A percentile compares a stretch with the other conserved stretches of the same genome.
Conservation (phyloP, 2,113 vertebrate genomes). For the Entomyzon cyanotis region DNA sequence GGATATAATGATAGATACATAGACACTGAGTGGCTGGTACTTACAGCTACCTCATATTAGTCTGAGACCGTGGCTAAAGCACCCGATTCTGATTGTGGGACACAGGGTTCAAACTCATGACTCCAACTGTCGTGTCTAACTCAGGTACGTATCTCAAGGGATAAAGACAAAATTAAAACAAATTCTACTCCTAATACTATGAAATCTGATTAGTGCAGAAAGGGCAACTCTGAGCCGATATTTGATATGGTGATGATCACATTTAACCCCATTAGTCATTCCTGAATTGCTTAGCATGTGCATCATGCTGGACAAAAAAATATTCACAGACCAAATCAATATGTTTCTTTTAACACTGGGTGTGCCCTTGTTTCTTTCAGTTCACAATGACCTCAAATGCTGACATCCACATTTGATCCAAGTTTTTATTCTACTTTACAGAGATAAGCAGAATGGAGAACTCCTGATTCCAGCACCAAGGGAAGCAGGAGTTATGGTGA, state of each 20-base stretch:
- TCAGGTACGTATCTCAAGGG: background rate
- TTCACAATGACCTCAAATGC: background rate
- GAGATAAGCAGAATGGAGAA: background rate
- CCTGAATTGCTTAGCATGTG: constrained; percentile 6
- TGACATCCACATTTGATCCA: background rate
- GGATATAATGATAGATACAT: background rate
- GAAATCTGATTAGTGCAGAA: constrained; percentile 37
- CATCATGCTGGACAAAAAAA: constrained; percentile 24
- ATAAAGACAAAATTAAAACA: constrained; percentile 18
- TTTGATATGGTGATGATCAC: constrained; percentile 23
- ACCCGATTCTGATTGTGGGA: background rate
- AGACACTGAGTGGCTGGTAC: background rate
- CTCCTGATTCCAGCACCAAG: background rate
- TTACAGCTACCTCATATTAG: background rate
- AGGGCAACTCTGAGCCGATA: background rate
- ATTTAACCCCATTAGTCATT: constrained; percentile 32
- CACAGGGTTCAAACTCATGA: background rate
- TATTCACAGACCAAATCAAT: background rate
- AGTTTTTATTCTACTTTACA: background rate
- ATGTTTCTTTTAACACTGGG: background rate
- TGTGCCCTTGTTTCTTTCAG: background rate
- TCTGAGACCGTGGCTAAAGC: background rate
- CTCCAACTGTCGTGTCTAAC: background rate
- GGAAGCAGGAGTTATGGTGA: background rate
- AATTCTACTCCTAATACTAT: background rate